These are phyloP conservation scores for Tichodroma muraria DNA, from an alignment of 2,113 vertebrate genomes.

Conservation along the genomic window DNA sequence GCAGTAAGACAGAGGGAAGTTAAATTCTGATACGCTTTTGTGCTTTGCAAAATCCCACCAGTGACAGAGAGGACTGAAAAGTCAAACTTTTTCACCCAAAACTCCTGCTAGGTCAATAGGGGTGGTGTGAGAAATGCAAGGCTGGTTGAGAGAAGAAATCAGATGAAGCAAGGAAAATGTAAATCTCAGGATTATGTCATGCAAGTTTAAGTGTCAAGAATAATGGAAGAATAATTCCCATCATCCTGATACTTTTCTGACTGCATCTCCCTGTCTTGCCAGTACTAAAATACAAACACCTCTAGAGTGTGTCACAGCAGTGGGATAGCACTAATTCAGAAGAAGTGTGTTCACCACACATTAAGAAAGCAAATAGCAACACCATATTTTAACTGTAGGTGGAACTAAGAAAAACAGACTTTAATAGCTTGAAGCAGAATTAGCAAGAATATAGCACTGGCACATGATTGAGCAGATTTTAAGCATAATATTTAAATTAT, in stretches of 20 bases:
- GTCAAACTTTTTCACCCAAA: background rate
- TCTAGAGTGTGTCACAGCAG: background rate
- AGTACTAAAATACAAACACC: background rate
- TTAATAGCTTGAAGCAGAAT: background rate
- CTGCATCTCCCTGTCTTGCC: background rate
- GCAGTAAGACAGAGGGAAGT: background rate
- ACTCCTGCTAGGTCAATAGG: fast-evolving
- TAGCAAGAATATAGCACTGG: background rate
- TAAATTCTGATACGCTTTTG: background rate
- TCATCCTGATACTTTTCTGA: background rate
- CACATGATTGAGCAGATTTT: background rate
- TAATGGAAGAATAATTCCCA: background rate
- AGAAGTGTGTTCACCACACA: background rate
- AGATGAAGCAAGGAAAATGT: background rate
- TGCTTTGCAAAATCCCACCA: background rate
- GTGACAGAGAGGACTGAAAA: background rate
- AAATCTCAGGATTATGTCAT: background rate
- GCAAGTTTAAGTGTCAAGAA: background rate
- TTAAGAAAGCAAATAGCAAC: background rate
- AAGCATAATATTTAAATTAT: background rate
- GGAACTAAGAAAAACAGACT: background rate
- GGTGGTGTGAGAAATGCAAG: background rate
- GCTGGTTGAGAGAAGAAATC: background rate
- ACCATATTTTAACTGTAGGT: background rate
- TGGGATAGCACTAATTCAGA: background rate